Percentiles rank a stretch among this genome's conserved stretches.
phyloP scores from a whole-genome alignment of 23 tunicate genomes.

The Ascidia mentula region DNA sequence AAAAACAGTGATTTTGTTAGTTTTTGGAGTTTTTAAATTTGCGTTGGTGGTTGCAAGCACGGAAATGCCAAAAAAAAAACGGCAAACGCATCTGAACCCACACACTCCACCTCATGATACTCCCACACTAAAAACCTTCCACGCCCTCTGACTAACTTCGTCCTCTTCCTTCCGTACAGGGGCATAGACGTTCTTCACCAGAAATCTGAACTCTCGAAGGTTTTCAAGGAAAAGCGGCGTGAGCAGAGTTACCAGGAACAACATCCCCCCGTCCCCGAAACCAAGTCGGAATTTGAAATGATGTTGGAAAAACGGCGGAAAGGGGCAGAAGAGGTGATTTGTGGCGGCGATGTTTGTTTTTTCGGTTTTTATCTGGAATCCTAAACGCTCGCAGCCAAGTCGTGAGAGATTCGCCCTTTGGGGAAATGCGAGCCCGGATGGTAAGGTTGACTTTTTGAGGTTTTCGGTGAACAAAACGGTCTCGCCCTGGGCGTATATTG shows the following conservation, averaged over 20 bases:
- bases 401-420: neutral
- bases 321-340: slow-evolving; percentile 36
- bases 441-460: neutral
- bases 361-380: neutral
- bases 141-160: too few relatives aligned
- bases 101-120: too few relatives aligned
- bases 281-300: slow-evolving; percentile 48
- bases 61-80: too few relatives aligned
- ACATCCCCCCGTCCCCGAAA: neutral
- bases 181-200: slow-evolving; percentile 84
- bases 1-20: too few relatives aligned
- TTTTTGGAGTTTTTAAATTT: too few relatives aligned
- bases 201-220: slow-evolving; percentile 59
- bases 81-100: too few relatives aligned
- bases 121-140: too few relatives aligned
- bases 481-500: neutral
- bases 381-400: neutral
- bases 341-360: neutral
- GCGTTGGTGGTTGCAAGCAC: too few relatives aligned
- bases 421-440: slow-evolving; percentile 7
- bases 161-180: slow-evolving; percentile 20
- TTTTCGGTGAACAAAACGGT: neutral
- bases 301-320: slow-evolving; percentile 58
- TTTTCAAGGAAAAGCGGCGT: slow-evolving; percentile 48
- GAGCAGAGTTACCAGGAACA: slow-evolving; percentile 34